A percentile compares a stretch with the other conserved stretches of the same genome.
phyloP scores from a whole-genome alignment of 2,797 vertebrate species.

The Crocodylus rhombifer region DNA sequence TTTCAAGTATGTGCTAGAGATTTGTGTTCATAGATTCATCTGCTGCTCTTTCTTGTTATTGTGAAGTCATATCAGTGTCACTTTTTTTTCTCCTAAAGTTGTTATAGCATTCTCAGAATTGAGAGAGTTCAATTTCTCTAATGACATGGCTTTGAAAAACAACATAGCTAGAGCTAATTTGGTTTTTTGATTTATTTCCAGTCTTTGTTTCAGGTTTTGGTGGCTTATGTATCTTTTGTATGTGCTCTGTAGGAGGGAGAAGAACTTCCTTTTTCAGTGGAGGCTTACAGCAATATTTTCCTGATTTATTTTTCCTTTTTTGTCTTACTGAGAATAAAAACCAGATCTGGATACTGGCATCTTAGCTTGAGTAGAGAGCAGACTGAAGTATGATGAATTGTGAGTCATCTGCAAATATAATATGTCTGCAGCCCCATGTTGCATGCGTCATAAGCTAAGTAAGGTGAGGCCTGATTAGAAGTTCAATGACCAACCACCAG shows the following conservation, averaged over 20 bases:
- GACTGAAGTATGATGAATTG: not conserved
- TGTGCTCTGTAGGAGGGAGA: slow-evolving; percentile 5
- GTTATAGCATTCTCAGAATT: slow-evolving; percentile 33
- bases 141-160: slow-evolving; percentile 31
- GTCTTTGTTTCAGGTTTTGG: slow-evolving; percentile 41
- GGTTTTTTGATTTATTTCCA: slow-evolving; percentile 44
- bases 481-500: not conserved
- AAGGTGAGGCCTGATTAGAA: not conserved
- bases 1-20: slow-evolving; percentile 1
- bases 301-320: not conserved
- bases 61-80: not conserved
- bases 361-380: not conserved
- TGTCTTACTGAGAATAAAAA: slow-evolving; percentile 24
- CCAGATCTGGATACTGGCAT: not conserved
- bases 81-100: slow-evolving; percentile 37
- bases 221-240: slow-evolving; percentile 10
- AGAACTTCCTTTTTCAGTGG: slow-evolving; percentile 15
- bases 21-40: not conserved
- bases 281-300: slow-evolving; percentile 32
- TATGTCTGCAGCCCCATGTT: not conserved
- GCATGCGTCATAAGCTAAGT: not conserved
- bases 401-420: not conserved
- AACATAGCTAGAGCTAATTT: slow-evolving; percentile 25
- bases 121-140: slow-evolving; percentile 36
- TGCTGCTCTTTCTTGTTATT: slow-evolving; percentile 28